Evolutionary conservation across 2,797 vertebrate genomes (phyloP), one percentile per base, ranked within the genome.

Genomic region (Pseudochromis fuscus): DNA sequence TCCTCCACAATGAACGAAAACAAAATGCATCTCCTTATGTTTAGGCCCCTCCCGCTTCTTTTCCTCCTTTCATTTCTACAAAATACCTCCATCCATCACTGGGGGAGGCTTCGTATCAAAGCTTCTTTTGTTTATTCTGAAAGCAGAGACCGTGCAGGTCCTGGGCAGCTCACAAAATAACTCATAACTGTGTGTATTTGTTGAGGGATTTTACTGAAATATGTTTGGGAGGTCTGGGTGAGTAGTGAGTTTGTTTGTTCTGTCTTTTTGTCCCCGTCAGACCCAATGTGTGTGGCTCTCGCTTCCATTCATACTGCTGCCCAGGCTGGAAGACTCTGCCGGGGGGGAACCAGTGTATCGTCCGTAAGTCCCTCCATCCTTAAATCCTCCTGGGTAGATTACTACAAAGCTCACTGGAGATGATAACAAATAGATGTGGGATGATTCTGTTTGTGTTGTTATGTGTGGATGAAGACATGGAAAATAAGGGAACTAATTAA

Each of bases 271-370:
- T 79, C 40, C 79, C 51, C 69, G 18, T 57, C 91, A 99, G 98
- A 79, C 98, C 98, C 46, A 99, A 99, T 10, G 97, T 99, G 77
- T 99, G 97, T n/a, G 98, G 98, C 77, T 99, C 98, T 30, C 96
- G 97, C 80, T 98, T 97, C 89, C 97, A 99, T 71, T 99, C 98
- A 23, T 99, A 98, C 87, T 99, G 98, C 93, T 99, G 98, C 49
- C 98, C 98, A 0, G 98, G 98, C 67, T 99, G 98, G 98, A 99
- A 98, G 94, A 99, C 97, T 0, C 95, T 99, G 74, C 97, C 97
- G 0, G 97, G 95, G 82, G 98, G 98, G 76, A 99, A 99, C 92
- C 98, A 99, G 87, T 99, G 98, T 88, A 99, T 99, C 49, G 98
- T 99, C 85, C 98, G 97, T 99, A 95, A 99, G 98, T 99, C 88